These are phyloP conservation scores for Holocentrus rufus DNA, from an alignment of 2,797 vertebrate genomes.

Conservation along the genomic window DNA sequence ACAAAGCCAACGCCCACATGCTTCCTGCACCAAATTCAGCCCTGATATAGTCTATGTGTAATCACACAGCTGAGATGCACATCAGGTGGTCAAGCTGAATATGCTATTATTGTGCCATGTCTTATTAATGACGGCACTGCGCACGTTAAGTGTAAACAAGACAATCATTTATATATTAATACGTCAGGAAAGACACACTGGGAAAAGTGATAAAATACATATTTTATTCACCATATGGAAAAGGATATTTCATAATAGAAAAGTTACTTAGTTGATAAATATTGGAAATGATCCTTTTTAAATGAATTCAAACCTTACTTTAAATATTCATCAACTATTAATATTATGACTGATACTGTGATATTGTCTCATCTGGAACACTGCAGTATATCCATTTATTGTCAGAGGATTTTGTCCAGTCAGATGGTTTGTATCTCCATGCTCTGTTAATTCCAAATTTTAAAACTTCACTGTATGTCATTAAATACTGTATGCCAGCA, in stretches of 20 bases:
- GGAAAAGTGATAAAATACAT: background rate
- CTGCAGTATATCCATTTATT: slow-evolving; percentile 2
- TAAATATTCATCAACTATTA: background rate
- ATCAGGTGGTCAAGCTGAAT: slow-evolving; percentile 54
- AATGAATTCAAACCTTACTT: background rate
- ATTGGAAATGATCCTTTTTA: slow-evolving; percentile 8
- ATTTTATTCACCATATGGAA: slow-evolving; percentile 22
- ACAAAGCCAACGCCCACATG: slow-evolving; percentile 65
- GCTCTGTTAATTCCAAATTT: slow-evolving; percentile 6
- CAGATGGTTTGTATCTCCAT: slow-evolving; percentile 28
- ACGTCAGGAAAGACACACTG: background rate
- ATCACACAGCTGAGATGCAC: slow-evolving; percentile 52
- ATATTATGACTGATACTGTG: background rate
- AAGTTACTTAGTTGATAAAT: slow-evolving; percentile 10
- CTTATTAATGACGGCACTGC: slow-evolving; percentile 31
- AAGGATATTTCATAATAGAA: slow-evolving; percentile 7
- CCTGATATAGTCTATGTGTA: slow-evolving; percentile 33
- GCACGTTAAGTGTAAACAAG: slow-evolving; percentile 3
- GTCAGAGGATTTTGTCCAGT: background rate
- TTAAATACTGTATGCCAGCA: background rate
- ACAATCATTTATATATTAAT: background rate
- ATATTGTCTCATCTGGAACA: background rate
- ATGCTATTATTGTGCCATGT: slow-evolving; percentile 2
- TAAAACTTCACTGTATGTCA: background rate
- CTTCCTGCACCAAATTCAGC: slow-evolving; percentile 56